Base-by-base conservation (phyloP, 2,888 invertebrate genomes). In the Pasiphila rectangulata region DNA sequence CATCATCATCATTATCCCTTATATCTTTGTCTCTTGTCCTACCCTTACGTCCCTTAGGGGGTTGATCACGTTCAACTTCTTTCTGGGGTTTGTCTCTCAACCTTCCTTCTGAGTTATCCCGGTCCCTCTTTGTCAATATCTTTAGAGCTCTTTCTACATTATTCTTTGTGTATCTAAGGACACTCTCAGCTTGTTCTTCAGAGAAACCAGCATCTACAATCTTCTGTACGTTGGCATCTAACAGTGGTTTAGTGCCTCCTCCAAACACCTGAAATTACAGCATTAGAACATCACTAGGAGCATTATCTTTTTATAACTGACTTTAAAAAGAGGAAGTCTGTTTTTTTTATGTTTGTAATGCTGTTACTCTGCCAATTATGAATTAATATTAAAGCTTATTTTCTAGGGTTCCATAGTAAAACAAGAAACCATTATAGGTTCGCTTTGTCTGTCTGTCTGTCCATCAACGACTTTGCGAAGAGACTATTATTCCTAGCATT, bases 201-300 rank as follows among this genome's bases (percentile, higher is more conserved):
- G 92, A 87, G 68, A 93, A 95, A 7, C 95, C 95, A 66, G 94
- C 93, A 74, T 95, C 95, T 41, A 95, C 92, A 49, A 95, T 94
- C 66, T 92, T 93, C 64, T 94, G 94, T 20, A 94, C 93, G 78
- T 93, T 94, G 56, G 93, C 92, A 83, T 94, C 94, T 32, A 94
- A 69, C 51, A 94, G 83, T 66, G 93, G 91, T 63, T 91, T 92
- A 35, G 91, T 91, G 0, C 92, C 92, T 16, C 92, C 92, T 12
- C 92, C 92, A 72, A 92, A 92, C 1, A 91, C 78, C 90, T 90
- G 54, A 16, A 79, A 42, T 5, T n/a, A n/a, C n/a, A n/a, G n/a
- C n/a, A n/a, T n/a, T n/a, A n/a, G n/a, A n/a, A n/a, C n/a, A n/a
- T n/a, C n/a, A n/a, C n/a, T n/a, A n/a, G n/a, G n/a, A n/a, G n/a